Evolutionary conservation across 2,113 vertebrate species (phyloP), one percentile per base, ranked within the genome.

Genomic region (Corythornis vintsioides): DNA sequence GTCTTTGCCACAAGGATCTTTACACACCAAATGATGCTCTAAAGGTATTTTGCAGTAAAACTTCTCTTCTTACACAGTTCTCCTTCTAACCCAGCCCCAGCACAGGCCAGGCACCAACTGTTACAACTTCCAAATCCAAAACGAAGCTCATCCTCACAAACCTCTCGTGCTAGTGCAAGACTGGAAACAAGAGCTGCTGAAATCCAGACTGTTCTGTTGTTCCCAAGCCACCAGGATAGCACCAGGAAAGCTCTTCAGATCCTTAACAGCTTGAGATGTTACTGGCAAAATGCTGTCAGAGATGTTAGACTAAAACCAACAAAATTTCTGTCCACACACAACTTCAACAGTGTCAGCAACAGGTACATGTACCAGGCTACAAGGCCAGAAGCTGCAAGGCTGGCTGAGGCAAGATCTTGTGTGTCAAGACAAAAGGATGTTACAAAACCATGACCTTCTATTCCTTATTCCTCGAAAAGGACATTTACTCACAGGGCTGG

Each of bases 341-440:
- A 59, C 47, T 63, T 60, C 22, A 52, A 19, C 16, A 38, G 73
- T 3, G 7, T 14, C 69, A 88, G 83, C 86, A 90, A 82, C 91
- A 93, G 73, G 80, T 80, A 50, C 4, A 2, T 0, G 25, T 73
- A 24, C 66, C 28, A 59, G 42, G 1, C 33, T 28, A 11, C 52
- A 69, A 10, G 0, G 11, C n/a, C 43, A 79, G 24, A 40, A 52
- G 33, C 13, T 61, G 59, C 82, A 47, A 53, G 66, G 20, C 31
- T 6, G 10, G 57, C 78, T 95, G 89, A 61, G 40, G 92, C 94
- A 95, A 92, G 64, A 83, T 7, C 10, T 8, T 61, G 33, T 19
- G 93, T 66, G 59, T 31, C 24, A 84, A 63, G 64, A 50, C 72
- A 85, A 73, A 85, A 77, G 60, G 71, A 61, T 35, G 31, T 95